Evolutionary conservation across 1,140 invertebrate genomes (phyloP).

Genomic region (Caenorhabditis briggsae): DNA sequence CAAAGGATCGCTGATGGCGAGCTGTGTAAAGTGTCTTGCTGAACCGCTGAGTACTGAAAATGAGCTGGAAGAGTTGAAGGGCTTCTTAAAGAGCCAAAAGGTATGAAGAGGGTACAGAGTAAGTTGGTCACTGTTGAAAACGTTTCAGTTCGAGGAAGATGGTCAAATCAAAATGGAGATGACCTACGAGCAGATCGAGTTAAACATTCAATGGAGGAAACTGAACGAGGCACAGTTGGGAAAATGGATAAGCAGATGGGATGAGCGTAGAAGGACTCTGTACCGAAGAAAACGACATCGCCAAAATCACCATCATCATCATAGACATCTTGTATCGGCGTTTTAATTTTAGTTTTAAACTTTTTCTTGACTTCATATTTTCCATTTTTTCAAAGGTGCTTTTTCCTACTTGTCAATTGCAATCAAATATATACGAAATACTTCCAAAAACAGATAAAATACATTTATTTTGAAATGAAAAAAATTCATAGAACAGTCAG

Average conservation of each 20-base stretch:
- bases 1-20: constrained; percentile 20
- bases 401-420: background rate
- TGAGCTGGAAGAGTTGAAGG: constrained; percentile 67
- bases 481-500: too few relatives aligned
- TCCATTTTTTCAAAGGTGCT: constrained; percentile 16
- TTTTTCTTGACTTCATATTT: background rate
- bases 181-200: constrained; percentile 67
- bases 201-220: constrained; percentile 72
- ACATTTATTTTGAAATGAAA: too few relatives aligned
- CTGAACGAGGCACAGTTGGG: constrained; percentile 68
- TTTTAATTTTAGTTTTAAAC: constrained; percentile 6
- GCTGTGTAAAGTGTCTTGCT: constrained; percentile 33
- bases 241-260: constrained; percentile 68
- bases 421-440: too few relatives aligned
- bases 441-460: too few relatives aligned
- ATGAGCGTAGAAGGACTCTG: constrained; percentile 54
- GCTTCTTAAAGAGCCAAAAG: constrained; percentile 63
- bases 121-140: background rate
- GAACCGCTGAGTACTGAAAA: constrained; percentile 68
- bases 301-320: constrained; percentile 57
- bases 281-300: constrained; percentile 62
- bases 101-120: background rate
- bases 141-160: constrained; percentile 45
- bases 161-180: constrained; percentile 63
- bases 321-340: constrained; percentile 57